These are phyloP conservation scores for Neoitamus cyanurus DNA, from an alignment of 2,888 invertebrate genomes.

Conservation along the genomic window DNA sequence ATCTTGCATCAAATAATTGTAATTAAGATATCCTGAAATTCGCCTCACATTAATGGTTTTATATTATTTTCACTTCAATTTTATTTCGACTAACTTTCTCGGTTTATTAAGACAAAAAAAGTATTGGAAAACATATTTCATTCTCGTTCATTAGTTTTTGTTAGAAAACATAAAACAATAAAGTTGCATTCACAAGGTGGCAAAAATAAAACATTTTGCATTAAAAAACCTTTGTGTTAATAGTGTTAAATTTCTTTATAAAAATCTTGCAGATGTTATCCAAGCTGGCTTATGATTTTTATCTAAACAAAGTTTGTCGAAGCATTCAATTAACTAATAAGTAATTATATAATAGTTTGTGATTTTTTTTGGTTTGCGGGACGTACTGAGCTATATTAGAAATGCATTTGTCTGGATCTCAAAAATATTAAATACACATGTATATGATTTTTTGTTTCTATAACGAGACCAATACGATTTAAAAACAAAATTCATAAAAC, in stretches of 20 bases:
- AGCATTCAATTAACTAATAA: constrained; percentile 3
- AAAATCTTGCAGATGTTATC: constrained; percentile 34
- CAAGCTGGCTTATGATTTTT: constrained; percentile 26
- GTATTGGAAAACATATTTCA: constrained; percentile 40
- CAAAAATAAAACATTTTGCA: constrained; percentile 42
- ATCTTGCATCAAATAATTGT: constrained; percentile 45
- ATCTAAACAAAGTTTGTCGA: neutral
- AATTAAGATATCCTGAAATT: constrained; percentile 55
- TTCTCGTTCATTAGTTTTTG: constrained; percentile 46
- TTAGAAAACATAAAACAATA: constrained; percentile 42
- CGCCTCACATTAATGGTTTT: constrained; percentile 52
- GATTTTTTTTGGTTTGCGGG: constrained; percentile 33
- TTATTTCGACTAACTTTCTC: constrained; percentile 5
- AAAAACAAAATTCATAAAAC: no score
- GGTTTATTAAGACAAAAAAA: constrained; percentile 11
- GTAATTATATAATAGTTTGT: neutral
- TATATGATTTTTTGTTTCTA: neutral
- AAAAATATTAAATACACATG: neutral
- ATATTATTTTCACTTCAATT: constrained; percentile 22
- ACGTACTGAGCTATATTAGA: neutral
- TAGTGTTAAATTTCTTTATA: constrained; percentile 19
- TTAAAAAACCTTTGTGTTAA: constrained; percentile 19
- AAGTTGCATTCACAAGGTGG: constrained; percentile 45
- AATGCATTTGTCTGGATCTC: constrained; percentile 12
- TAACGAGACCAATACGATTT: neutral